Evolutionary conservation across 2,797 vertebrate species (phyloP).

Genomic region (Chromis chromis): DNA sequence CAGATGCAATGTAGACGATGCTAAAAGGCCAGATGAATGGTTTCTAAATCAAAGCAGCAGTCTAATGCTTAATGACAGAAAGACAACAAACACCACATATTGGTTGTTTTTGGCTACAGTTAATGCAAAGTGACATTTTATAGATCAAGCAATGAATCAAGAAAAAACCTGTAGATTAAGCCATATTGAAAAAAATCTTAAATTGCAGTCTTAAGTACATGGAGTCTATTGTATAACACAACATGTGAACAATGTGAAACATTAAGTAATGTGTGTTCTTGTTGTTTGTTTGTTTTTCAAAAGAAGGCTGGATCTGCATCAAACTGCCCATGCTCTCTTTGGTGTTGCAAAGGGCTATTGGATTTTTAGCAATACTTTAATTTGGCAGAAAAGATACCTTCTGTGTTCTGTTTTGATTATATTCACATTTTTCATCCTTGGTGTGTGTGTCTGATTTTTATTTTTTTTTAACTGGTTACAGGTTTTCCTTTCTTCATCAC

Average conservation of each 20-base stretch:
- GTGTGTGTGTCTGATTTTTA: neutral
- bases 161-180: neutral
- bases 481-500: too few relatives aligned
- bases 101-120: neutral
- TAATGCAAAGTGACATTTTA: neutral
- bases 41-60: neutral
- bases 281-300: too few relatives aligned
- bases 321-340: too few relatives aligned
- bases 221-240: too few relatives aligned
- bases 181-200: neutral
- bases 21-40: constrained; percentile 20
- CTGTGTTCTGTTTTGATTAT: neutral
- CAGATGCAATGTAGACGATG: constrained; percentile 10
- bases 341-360: too few relatives aligned
- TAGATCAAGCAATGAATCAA: neutral
- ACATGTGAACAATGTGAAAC: neutral
- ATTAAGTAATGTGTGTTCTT: too few relatives aligned
- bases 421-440: neutral
- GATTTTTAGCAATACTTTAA: too few relatives aligned
- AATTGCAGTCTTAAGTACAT: neutral
- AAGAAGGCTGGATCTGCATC: neutral
- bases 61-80: constrained; percentile 14
- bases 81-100: constrained; percentile 1
- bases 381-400: too few relatives aligned
- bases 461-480: neutral